Conservation (phyloP, 2,888 invertebrate genomes). For the Trileptium ribeirensis region DNA sequence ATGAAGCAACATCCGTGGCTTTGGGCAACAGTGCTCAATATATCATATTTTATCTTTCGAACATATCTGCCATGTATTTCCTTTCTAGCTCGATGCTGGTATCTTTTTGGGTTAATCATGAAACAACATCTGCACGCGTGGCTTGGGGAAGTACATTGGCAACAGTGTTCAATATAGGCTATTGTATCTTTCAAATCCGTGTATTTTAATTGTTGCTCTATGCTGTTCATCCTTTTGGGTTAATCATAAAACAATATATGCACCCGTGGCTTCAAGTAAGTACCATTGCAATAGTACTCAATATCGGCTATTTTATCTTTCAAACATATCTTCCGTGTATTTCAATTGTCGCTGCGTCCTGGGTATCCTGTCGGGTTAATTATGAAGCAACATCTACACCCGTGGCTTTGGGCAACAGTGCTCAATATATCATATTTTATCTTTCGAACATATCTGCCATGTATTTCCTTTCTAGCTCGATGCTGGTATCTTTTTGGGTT, state of each 20-base stretch:
- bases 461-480: conserved; percentile 91
- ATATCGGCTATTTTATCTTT: conserved; percentile 95
- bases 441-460: conserved; percentile 75
- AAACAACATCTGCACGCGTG: conserved; percentile 91
- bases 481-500: conserved; percentile 98
- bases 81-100: conserved; percentile 96
- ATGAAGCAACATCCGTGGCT: conserved; percentile 93
- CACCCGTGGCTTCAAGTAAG: conserved; percentile 87
- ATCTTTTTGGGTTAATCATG: conserved; percentile 96
- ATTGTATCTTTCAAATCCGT: conserved; percentile 82
- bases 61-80: conserved; percentile 91
- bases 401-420: conserved; percentile 87
- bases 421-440: no score
- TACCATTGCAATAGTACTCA: no score
- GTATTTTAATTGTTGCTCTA: conserved; percentile 91
- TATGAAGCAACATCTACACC: conserved; percentile 94
- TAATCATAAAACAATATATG: conserved; percentile 93
- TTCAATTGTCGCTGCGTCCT: conserved; percentile 91
- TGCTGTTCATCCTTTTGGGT: conserved; percentile 99
- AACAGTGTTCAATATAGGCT: conserved; percentile 90
- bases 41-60: conserved; percentile 15
- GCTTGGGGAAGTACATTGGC: no score
- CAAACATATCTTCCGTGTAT: conserved; percentile 76
- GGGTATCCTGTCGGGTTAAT: conserved; percentile 98
- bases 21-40: no score